Percentiles rank a stretch among this genome's conserved stretches.
phyloP scores from a whole-genome alignment of 2,888 invertebrate genomes.

The Drosophila suboccidentalis region DNA sequence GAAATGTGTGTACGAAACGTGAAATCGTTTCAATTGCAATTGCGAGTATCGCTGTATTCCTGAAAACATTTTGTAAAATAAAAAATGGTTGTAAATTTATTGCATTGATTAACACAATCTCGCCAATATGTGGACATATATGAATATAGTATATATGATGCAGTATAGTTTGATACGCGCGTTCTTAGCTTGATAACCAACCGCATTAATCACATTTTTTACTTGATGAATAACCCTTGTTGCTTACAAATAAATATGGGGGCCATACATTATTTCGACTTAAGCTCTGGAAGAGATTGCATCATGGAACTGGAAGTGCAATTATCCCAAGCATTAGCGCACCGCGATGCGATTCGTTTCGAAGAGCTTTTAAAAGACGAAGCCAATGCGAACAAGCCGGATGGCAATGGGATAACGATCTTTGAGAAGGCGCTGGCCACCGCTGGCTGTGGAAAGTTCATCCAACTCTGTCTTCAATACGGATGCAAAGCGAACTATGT shows the following conservation, averaged over 20 bases:
- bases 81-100: background rate
- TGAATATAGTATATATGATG: background rate
- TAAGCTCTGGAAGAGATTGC: background rate
- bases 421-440: conserved; percentile 29
- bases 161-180: background rate
- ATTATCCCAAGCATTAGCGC: conserved; percentile 10
- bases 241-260: background rate
- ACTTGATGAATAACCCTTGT: background rate
- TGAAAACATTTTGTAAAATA: background rate
- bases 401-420: conserved; percentile 4
- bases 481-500: conserved; percentile 31
- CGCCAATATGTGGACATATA: background rate
- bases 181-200: conserved; percentile 1
- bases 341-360: background rate
- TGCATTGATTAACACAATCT: background rate
- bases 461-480: conserved; percentile 19
- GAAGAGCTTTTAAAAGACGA: background rate
- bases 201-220: background rate
- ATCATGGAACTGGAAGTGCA: conserved; percentile 19
- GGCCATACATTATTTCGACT: background rate
- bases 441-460: conserved; percentile 12
- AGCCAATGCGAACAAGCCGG: background rate
- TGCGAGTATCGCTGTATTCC: background rate
- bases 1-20: too few species aligned
- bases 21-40: background rate